phyloP scores from a whole-genome alignment of 1,140 invertebrate genomes.

The Sycophaga agraensis region DNA sequence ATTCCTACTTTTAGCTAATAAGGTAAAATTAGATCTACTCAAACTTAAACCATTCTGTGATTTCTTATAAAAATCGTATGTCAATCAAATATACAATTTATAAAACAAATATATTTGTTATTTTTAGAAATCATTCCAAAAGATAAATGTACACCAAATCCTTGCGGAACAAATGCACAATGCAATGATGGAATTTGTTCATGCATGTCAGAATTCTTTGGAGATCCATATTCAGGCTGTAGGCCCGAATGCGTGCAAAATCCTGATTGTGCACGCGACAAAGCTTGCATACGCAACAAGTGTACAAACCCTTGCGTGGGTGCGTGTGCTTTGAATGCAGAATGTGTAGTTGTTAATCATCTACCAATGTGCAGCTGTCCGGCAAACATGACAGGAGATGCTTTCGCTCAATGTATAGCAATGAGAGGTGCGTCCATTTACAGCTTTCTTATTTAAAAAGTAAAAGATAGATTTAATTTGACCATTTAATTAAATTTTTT shows the following conservation, averaged over 20 bases:
- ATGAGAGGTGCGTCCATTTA: background rate
- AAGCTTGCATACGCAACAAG: conserved; percentile 69
- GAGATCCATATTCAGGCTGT: conserved; percentile 74
- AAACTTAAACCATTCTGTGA: too few relatives aligned
- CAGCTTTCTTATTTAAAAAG: background rate
- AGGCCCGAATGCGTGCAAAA: conserved; percentile 73
- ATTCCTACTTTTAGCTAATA: too few relatives aligned
- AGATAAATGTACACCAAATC: conserved; percentile 71
- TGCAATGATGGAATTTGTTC: conserved; percentile 70
- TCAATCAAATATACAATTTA: background rate
- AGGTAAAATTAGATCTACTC: too few relatives aligned
- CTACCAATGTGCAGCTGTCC: conserved; percentile 73
- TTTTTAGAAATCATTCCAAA: conserved; percentile 42
- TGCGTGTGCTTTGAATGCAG: conserved; percentile 72
- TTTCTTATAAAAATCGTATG: too few relatives aligned
- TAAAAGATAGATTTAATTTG: background rate
- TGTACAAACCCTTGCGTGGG: conserved; percentile 73
- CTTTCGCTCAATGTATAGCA: conserved; percentile 63
- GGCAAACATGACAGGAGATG: conserved; percentile 71
- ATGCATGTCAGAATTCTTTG: conserved; percentile 71
- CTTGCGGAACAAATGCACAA: conserved; percentile 73
- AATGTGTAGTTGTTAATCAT: conserved; percentile 75
- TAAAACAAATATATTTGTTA: conserved; percentile 20
- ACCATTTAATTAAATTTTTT: background rate
- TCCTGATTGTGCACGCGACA: conserved; percentile 68